These are phyloP conservation scores for Trichonephila clavipes DNA, from an alignment of 1,140 invertebrate species.

Conservation along the genomic window DNA sequence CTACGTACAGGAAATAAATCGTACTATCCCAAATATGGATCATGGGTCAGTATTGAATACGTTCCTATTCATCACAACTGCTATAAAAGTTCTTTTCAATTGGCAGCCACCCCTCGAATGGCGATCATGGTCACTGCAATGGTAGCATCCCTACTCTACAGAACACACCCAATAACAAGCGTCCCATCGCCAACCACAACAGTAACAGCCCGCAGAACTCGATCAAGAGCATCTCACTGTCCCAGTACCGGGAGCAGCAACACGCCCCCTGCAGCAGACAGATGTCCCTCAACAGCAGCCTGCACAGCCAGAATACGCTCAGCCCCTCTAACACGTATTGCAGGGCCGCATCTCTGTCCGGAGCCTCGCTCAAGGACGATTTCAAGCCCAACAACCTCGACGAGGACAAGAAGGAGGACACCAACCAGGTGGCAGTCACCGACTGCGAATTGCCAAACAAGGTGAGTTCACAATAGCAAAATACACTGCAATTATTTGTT, in stretches of 20 bases:
- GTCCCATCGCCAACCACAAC: constrained; percentile 78
- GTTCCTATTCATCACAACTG: no score
- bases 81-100: no score
- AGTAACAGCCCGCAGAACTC: constrained; percentile 87
- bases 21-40: no score
- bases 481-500: no score
- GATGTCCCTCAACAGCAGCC: constrained; percentile 46
- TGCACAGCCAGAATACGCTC: constrained; percentile 10
- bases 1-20: no score
- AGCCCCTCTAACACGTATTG: neutral
- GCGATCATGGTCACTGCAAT: constrained; percentile 88
- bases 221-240: constrained; percentile 81
- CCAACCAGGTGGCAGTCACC: neutral
- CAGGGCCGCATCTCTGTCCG: constrained; percentile 78
- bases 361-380: constrained; percentile 80
- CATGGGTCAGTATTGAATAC: no score
- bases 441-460: neutral
- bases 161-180: constrained; percentile 82
- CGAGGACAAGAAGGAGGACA: neutral
- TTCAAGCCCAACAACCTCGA: constrained; percentile 81
- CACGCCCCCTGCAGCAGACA: neutral
- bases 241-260: neutral
- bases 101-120: constrained; percentile 76
- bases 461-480: neutral
- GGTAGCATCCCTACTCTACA: constrained; percentile 84